Evolutionary conservation across 2,797 vertebrate genomes (phyloP), one percentile per base, ranked within the genome.

Genomic region (Chelmon rostratus): DNA sequence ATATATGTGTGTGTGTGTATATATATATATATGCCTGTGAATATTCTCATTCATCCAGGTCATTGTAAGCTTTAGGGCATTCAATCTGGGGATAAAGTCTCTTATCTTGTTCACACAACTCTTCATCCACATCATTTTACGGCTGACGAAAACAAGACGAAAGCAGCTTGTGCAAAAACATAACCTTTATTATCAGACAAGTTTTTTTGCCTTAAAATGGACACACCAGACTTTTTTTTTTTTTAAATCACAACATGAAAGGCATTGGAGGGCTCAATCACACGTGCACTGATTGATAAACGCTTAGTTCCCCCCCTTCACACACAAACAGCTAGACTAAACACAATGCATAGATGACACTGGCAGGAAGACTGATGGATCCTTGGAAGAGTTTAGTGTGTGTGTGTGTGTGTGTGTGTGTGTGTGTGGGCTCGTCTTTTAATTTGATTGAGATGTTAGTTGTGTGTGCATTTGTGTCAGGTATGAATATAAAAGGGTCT

Each of bases 341-440:
- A 85, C 58, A 79, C 63, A 9, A 85, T 86, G 86, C 91, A 91
- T 92, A 91, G 91, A 92, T 88, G 83, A 86, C 58, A 74, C 73
- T 74, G 83, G 73, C 63, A 87, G 94, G 93, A 96, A 95, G 93
- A 95, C 94, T 68, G 76, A 86, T 88, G 85, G 85, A 87, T 89
- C 79, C 38, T 77, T 61, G 81, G 66, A 84, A 77, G 74, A 68
- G 70, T 54, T 21, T 8, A 21, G 61, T 35, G 68, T n/a, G 28
- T 37, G 46, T 31, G 28, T 4, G 28, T 31, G 28, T 35, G 59
- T n/a, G 23, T n/a, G 57, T 35, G 59, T n/a, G 23, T n/a, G 57
- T 67, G 54, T 13, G 23, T 13, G 57, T 59, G 47, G 54, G 28
- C n/a, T 40, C 19, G 4, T 72, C 25, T 47, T 70, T n/a, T 67